phyloP scores from a whole-genome alignment of 2,797 vertebrate genomes.

The Muraenolepis orangiensis region DNA sequence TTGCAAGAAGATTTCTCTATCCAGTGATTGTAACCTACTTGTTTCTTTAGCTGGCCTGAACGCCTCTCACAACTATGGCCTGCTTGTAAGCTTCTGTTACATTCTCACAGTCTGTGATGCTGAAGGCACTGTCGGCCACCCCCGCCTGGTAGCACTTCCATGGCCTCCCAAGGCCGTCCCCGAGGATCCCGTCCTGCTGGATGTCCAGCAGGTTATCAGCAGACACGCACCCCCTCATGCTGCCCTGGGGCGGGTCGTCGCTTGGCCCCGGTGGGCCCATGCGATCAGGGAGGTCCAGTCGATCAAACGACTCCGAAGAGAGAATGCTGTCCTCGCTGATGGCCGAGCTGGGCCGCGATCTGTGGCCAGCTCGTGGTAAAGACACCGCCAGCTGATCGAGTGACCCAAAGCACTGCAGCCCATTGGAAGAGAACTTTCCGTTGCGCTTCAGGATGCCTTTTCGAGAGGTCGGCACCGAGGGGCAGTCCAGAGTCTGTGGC shows the following conservation, averaged over 20 bases:
- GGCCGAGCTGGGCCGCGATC: constrained; percentile 70
- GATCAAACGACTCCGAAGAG: constrained; percentile 94
- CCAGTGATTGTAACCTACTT: neutral
- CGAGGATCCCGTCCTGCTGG: constrained; percentile 49
- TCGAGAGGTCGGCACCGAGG: constrained; percentile 40
- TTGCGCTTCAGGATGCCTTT: constrained; percentile 93
- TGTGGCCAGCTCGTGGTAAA: constrained; percentile 38
- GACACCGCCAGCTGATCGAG: constrained; percentile 75
- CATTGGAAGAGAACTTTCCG: constrained; percentile 81
- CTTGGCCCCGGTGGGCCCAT: constrained; percentile 40
- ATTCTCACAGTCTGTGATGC: constrained; percentile 78
- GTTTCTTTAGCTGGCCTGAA: constrained; percentile 44
- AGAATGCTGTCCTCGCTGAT: constrained; percentile 95
- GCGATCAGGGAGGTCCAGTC: constrained; percentile 84
- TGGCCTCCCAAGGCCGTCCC: constrained; percentile 51
- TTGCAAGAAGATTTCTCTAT: neutral
- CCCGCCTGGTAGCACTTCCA: constrained; percentile 80
- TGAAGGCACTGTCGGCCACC: constrained; percentile 78
- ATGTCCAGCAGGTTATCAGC: constrained; percentile 84
- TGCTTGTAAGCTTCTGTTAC: constrained; percentile 74
- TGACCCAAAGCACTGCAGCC: constrained; percentile 71
- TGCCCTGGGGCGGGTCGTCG: constrained; percentile 47
- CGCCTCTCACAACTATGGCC: constrained; percentile 60
- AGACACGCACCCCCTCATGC: constrained; percentile 83
- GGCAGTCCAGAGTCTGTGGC: constrained; percentile 32